Percentiles rank a stretch among this genome's conserved stretches.
phyloP scores from a whole-genome alignment of 2,888 invertebrate genomes.

The Auanema sp. region DNA sequence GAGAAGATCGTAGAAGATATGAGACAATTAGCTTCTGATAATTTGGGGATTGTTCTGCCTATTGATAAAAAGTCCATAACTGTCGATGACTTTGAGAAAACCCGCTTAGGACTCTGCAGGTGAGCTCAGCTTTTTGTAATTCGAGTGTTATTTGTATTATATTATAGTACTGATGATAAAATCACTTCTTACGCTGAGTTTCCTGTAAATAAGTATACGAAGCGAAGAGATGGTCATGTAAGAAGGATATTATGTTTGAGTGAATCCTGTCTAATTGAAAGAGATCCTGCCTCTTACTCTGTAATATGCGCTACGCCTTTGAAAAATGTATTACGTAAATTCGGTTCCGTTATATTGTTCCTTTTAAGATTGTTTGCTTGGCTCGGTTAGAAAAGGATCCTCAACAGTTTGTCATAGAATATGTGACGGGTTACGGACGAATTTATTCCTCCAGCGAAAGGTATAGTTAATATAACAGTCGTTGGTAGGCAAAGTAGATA shows the following conservation, averaged over 20 bases:
- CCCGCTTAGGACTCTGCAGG: constrained; percentile 90
- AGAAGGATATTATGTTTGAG: constrained; percentile 85
- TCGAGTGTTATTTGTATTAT: neutral
- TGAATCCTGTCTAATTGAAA: constrained; percentile 90
- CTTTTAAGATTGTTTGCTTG: constrained; percentile 81
- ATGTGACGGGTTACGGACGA: constrained; percentile 84
- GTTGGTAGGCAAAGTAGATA: constrained; percentile 7
- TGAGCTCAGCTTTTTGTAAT: constrained; percentile 63
- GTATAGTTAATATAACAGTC: constrained; percentile 67
- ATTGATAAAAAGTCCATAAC: constrained; percentile 81
- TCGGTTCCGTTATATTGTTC: too few species aligned
- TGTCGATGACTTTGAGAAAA: constrained; percentile 81
- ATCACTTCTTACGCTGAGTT: constrained; percentile 96
- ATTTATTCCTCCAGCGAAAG: constrained; percentile 89
- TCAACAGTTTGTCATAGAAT: constrained; percentile 90
- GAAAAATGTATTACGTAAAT: constrained; percentile 69
- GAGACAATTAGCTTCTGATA: constrained; percentile 79
- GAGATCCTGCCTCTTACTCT: constrained; percentile 94
- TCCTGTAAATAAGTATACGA: constrained; percentile 86
- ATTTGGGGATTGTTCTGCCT: constrained; percentile 82
- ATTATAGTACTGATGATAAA: constrained; percentile 84
- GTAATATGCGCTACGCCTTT: constrained; percentile 78
- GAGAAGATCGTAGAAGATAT: constrained; percentile 85
- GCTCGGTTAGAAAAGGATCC: constrained; percentile 86
- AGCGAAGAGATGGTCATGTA: constrained; percentile 76